These are phyloP conservation scores for Gyrodactylus bullatarudis DNA, from an alignment of 1,140 invertebrate species.

Conservation along the genomic window DNA sequence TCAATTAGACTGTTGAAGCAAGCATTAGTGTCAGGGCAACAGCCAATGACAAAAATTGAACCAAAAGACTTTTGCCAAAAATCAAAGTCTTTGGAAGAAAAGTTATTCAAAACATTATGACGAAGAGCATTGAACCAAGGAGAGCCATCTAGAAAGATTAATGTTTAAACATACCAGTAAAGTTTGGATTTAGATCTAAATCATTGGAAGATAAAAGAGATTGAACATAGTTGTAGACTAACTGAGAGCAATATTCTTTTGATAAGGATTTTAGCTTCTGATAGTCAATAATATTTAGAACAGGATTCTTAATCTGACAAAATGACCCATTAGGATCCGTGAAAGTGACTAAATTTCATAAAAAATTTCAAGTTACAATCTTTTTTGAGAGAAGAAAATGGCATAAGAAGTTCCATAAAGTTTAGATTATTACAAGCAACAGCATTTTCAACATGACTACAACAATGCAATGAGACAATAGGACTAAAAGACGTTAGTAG, in stretches of 20 bases:
- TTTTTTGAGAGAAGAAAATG: neutral
- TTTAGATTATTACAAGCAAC: neutral
- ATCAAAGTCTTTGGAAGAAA: neutral
- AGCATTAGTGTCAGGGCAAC: neutral
- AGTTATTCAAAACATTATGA: neutral
- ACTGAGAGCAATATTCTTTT: no score
- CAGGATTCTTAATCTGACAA: neutral
- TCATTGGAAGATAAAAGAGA: neutral
- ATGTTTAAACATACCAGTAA: neutral
- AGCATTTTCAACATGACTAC: neutral
- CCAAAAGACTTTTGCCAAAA: neutral
- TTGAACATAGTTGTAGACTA: neutral
- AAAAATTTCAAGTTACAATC: neutral
- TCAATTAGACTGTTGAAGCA: neutral
- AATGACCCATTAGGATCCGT: neutral
- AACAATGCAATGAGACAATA: neutral
- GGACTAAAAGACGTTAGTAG: neutral
- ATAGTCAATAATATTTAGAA: neutral
- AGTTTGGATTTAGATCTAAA: neutral
- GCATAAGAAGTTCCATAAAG: neutral
- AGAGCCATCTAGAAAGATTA: neutral
- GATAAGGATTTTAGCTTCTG: no score
- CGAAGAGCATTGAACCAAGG: neutral
- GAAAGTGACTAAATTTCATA: neutral
- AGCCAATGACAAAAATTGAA: neutral